Conservation (phyloP, 2,797 vertebrate genomes). For the Simalia tracyae region DNA sequence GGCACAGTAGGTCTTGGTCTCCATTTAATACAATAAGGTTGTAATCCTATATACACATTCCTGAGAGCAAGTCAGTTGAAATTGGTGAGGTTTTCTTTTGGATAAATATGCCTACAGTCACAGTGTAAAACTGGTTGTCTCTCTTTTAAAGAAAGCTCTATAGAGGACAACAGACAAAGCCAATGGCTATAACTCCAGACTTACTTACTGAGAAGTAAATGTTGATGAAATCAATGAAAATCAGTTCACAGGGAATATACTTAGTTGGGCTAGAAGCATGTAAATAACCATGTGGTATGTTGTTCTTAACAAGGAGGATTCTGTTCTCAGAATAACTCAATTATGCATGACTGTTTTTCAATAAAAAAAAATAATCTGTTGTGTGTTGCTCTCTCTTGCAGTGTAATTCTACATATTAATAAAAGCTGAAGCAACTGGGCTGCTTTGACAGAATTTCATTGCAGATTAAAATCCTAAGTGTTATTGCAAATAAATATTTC, state of each 20-base stretch:
- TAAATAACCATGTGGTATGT: neutral
- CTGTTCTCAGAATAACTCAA: neutral
- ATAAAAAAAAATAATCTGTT: neutral
- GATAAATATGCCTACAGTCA: neutral
- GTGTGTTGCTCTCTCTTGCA: neutral
- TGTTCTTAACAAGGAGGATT: neutral
- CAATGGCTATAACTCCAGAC: neutral
- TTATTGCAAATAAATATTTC: neutral
- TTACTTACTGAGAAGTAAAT: constrained; percentile 1
- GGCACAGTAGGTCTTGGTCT: neutral
- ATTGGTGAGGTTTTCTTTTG: neutral
- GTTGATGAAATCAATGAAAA: neutral
- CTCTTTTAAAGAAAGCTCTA: neutral
- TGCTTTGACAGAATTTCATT: neutral
- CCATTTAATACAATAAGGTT: neutral
- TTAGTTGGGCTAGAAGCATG: neutral
- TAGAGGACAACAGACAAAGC: neutral
- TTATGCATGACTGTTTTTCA: neutral
- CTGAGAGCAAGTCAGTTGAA: neutral
- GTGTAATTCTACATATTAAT: neutral
- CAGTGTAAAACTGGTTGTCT: neutral
- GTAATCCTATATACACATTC: neutral
- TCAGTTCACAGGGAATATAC: neutral
- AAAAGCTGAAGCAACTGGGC: neutral
- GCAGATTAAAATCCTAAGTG: neutral